Conservation (phyloP, 2,797 vertebrate species). For the Merluccius polli region DNA sequence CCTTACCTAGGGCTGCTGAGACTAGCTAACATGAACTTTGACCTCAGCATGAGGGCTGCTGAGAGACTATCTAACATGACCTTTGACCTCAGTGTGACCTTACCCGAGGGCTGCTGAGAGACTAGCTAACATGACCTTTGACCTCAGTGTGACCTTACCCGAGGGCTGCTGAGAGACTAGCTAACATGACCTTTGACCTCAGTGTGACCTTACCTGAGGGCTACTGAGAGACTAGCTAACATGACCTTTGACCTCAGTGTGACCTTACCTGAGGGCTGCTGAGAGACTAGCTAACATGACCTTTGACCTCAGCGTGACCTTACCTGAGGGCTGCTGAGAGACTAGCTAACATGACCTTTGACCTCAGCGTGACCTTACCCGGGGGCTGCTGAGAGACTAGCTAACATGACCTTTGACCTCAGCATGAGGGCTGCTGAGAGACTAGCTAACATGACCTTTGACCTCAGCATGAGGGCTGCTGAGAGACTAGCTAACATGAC, state of each 20-base stretch:
- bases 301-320: not conserved
- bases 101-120: conserved; percentile 90
- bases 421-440: not conserved
- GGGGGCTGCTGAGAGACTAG: too few relatives aligned
- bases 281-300: conserved; percentile 51
- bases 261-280: conserved; percentile 90
- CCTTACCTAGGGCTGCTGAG: too few relatives aligned
- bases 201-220: not conserved
- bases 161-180: too few relatives aligned
- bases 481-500: too few relatives aligned
- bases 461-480: too few relatives aligned
- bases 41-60: not conserved
- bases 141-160: too few relatives aligned
- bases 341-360: not conserved
- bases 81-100: conserved; percentile 51
- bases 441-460: too few relatives aligned
- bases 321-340: too few relatives aligned
- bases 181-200: not conserved
- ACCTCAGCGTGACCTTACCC: not conserved
- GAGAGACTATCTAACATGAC: conserved; percentile 19
- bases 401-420: not conserved
- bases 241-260: conserved; percentile 8
- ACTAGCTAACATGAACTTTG: not conserved
- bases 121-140: not conserved
- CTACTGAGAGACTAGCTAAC: conserved; percentile 15